Evolutionary conservation across 1,140 invertebrate genomes (phyloP).

Genomic region (Aphaenogaster floridana): DNA sequence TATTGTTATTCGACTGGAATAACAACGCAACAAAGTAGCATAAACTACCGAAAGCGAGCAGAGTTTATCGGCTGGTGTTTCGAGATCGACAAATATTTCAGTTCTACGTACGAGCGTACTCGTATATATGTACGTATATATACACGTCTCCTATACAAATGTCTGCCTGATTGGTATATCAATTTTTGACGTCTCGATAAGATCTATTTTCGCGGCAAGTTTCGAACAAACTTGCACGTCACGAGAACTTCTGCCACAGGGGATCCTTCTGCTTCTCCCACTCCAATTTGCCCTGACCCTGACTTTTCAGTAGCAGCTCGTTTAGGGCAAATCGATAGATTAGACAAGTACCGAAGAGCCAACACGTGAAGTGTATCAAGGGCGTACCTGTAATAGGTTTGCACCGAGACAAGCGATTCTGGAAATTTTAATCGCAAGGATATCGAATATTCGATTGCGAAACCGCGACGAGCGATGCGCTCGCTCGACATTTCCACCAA

Average conservation of each 20-base stretch:
- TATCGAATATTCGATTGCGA: not conserved
- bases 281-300: slow-evolving; percentile 26
- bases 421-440: not conserved
- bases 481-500: not conserved
- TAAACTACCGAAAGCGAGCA: not conserved
- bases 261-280: not conserved
- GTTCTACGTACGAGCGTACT: not conserved
- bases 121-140: not conserved
- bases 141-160: not conserved
- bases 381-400: slow-evolving; percentile 70
- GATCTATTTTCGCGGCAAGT: slow-evolving; percentile 12
- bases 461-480: no score
- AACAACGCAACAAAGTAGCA: slow-evolving; percentile 6
- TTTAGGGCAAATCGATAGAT: slow-evolving; percentile 64
- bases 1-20: slow-evolving; percentile 45
- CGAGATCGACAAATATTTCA: slow-evolving; percentile 15
- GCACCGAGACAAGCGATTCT: slow-evolving; percentile 42
- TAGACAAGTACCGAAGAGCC: slow-evolving; percentile 15
- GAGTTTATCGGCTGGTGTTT: slow-evolving; percentile 6
- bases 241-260: not conserved
- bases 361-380: slow-evolving; percentile 69
- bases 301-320: slow-evolving; percentile 57
- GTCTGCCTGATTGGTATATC: not conserved
- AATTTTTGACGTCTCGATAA: not conserved
- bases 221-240: slow-evolving; percentile 18